Base-by-base conservation (phyloP, 2,888 invertebrate genomes). In the Chrysotoxum bicinctum region DNA sequence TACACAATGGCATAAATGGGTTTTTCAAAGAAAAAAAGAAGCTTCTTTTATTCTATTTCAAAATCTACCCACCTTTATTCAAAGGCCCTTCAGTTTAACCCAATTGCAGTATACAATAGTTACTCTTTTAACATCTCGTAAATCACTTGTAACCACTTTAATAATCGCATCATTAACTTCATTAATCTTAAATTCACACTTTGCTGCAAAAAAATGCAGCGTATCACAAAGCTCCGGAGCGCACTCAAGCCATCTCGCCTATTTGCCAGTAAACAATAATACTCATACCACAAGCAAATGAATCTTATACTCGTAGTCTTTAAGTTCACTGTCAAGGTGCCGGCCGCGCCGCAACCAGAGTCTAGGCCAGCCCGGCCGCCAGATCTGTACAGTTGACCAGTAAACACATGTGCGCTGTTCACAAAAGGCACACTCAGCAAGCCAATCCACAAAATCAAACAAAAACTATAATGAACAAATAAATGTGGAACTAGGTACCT, bases 271-370 rank as follows among this genome's bases (percentile, higher is more conserved):
- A 52, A 40, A 40, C 14, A 64, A 56, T 35, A 43, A 26, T 60
- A 75, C 66, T 21, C 58, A 68, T 23, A 70, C 66, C 21, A 40
- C 58, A 60, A 32, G 37, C 21, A 26, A 45, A 50, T 23, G 26
- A n/a, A n/a, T n/a, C 32, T n/a, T 9, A 48, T n/a, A n/a, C n/a
- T n/a, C 0, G 1, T 45, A 23, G 3, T 14, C 40, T 54, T 54
- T 76, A 85, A 85, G 85, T 81, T 85, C 85, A 85, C 73, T 80
- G 81, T 77, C 85, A 85, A 85, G 85, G 85, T 72, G 68, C 9
- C 48, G 52, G 7, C 48, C 43, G 7, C 7, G 35, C 43, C 3
- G 12, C 37, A 19, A 21, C 26, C 9, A 48, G 74, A 54, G 66
- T 54, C 79, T 75, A 72, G 74, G 66, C 79, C 75, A 72, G 69